phyloP scores from a whole-genome alignment of 37 sponge, comb jelly and placozoan genomes.

The Bolinopsis microptera region DNA sequence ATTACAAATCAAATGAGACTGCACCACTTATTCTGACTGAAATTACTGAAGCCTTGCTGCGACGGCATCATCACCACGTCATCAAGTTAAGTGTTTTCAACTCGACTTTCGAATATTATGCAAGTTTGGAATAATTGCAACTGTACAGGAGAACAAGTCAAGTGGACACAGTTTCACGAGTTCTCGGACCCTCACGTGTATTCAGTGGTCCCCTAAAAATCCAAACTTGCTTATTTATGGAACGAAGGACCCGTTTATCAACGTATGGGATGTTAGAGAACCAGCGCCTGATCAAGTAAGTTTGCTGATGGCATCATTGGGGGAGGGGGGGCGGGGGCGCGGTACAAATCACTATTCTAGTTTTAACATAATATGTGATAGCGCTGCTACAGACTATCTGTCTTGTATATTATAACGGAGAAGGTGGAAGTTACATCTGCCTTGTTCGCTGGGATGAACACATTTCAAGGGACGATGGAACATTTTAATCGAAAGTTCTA shows the following conservation, averaged over 20 bases:
- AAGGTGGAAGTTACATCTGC: too few relatives aligned
- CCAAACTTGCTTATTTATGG: constrained; percentile 24
- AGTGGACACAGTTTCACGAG: neutral
- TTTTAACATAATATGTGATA: too few relatives aligned
- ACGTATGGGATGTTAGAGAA: constrained; percentile 58
- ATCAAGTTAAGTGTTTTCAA: neutral
- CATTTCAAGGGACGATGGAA: too few relatives aligned
- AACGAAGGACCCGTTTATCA: constrained; percentile 38
- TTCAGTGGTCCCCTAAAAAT: constrained; percentile 23
- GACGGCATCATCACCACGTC: neutral
- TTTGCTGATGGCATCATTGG: too few relatives aligned
- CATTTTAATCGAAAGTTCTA: too few relatives aligned
- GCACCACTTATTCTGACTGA: neutral
- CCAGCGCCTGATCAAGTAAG: neutral
- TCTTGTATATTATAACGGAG: too few relatives aligned
- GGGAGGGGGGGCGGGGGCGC: too few relatives aligned
- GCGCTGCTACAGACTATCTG: too few relatives aligned
- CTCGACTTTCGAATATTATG: neutral
- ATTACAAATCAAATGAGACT: neutral
- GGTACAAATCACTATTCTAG: too few relatives aligned
- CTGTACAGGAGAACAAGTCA: neutral
- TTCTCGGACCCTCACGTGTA: constrained; percentile 12
- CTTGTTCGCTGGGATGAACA: too few relatives aligned
- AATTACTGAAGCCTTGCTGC: neutral
- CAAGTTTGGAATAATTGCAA: too few relatives aligned